A percentile compares a stretch with the other conserved stretches of the same genome.
Evolutionary conservation across 2,888 invertebrate species (phyloP).

Genomic region (Macrophya annulata): DNA sequence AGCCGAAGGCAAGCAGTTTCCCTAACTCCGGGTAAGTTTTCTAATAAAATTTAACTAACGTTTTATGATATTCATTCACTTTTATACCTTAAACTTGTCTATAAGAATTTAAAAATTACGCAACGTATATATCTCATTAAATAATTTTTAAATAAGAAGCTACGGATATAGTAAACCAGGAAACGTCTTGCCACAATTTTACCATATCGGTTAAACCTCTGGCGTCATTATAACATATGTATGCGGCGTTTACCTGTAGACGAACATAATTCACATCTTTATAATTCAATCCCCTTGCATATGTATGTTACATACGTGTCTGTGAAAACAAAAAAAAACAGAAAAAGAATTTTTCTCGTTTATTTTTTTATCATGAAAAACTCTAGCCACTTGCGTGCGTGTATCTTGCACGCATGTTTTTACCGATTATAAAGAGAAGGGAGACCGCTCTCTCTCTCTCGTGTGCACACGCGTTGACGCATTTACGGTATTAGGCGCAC

Average conservation of each 20-base stretch:
- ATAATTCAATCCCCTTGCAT: background rate
- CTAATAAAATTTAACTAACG: too few relatives aligned
- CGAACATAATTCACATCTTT: background rate
- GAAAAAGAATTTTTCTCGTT: too few relatives aligned
- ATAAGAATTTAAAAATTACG: background rate
- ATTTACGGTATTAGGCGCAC: conserved; percentile 33
- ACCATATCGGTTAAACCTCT: background rate
- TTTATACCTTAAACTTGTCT: background rate
- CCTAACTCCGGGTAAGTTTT: conserved; percentile 77
- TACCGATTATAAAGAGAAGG: conserved; percentile 1
- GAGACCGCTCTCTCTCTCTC: background rate
- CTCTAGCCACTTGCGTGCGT: conserved; percentile 9
- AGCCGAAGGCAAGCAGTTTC: conserved; percentile 81
- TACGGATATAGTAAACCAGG: background rate
- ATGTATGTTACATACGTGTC: background rate
- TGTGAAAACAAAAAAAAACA: too few relatives aligned
- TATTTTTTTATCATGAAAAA: background rate
- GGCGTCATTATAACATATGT: background rate
- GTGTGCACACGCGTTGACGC: conserved; percentile 22
- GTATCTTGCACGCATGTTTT: conserved; percentile 4
- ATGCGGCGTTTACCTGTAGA: background rate
- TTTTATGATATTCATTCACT: background rate
- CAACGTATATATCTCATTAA: background rate
- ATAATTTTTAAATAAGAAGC: background rate
- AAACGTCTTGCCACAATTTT: background rate